These are phyloP conservation scores for Pachyuromys duprasi DNA, from an alignment of 2,797 vertebrate genomes.

Conservation along the genomic window DNA sequence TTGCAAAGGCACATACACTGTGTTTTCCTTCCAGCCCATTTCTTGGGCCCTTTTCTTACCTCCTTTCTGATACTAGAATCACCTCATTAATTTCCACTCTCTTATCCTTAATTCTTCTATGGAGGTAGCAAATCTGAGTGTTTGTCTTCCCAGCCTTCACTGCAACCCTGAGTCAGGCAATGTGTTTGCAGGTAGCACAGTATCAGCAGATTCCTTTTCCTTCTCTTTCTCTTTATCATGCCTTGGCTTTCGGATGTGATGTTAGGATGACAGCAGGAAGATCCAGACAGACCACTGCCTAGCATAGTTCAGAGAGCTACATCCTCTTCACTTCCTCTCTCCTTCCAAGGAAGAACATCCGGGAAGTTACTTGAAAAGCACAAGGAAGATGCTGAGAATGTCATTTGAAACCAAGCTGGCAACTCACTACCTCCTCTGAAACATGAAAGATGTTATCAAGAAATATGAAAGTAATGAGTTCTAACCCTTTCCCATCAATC, in stretches of 20 bases:
- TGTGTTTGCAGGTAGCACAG: rapidly evolving
- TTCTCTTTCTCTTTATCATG: not conserved
- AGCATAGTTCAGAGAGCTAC: too few relatives aligned
- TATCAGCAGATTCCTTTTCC: rapidly evolving
- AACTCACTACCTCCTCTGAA: not conserved
- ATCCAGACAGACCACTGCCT: not conserved
- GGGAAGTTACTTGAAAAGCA: too few relatives aligned
- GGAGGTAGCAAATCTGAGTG: not conserved
- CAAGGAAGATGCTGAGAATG: not conserved
- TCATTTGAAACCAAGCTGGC: not conserved
- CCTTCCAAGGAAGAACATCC: not conserved
- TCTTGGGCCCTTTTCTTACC: not conserved
- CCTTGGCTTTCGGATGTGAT: not conserved
- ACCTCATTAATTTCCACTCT: not conserved
- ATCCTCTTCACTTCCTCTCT: not conserved
- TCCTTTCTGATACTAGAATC: not conserved
- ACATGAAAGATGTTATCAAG: not conserved
- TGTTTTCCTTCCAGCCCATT: not conserved
- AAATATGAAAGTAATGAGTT: not conserved
- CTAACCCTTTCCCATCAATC: too few relatives aligned
- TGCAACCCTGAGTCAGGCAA: not conserved
- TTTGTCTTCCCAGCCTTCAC: not conserved
- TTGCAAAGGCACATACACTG: too few relatives aligned
- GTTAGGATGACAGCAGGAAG: not conserved
- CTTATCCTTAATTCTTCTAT: not conserved